A percentile compares a stretch with the other conserved stretches of the same genome.
Evolutionary conservation across 1,140 invertebrate genomes (phyloP).

Genomic region (Saccostrea cuccullata): DNA sequence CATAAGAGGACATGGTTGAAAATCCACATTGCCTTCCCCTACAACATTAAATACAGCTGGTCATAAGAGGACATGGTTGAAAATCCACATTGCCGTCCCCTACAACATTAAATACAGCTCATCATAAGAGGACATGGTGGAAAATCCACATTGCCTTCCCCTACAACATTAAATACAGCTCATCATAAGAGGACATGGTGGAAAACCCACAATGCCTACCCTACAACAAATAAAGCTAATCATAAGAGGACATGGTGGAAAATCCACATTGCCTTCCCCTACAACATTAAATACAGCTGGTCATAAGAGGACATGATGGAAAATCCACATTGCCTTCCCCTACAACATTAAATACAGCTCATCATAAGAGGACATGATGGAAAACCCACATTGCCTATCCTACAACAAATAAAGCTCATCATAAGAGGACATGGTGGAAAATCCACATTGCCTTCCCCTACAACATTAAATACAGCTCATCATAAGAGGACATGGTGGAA

Average conservation of each 20-base stretch:
- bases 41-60: not conserved
- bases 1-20: not conserved
- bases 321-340: not conserved
- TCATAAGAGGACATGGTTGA: not conserved
- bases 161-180: slow-evolving; percentile 57
- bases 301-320: not conserved
- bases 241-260: too few species aligned
- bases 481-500: slow-evolving; percentile 57
- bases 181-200: slow-evolving; percentile 61
- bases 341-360: not conserved
- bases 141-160: too few species aligned
- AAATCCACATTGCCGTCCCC: not conserved
- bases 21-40: not conserved
- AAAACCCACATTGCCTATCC: not conserved
- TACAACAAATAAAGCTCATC: not conserved
- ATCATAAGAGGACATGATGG: not conserved
- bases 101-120: not conserved
- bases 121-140: too few species aligned
- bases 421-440: too few species aligned
- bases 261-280: not conserved
- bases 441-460: too few species aligned
- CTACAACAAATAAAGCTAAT: not conserved
- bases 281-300: not conserved
- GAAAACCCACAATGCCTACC: not conserved
- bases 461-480: slow-evolving; percentile 63